Evolutionary conservation across 2,888 invertebrate genomes (phyloP).

Genomic region (Cepaea hortensis): DNA sequence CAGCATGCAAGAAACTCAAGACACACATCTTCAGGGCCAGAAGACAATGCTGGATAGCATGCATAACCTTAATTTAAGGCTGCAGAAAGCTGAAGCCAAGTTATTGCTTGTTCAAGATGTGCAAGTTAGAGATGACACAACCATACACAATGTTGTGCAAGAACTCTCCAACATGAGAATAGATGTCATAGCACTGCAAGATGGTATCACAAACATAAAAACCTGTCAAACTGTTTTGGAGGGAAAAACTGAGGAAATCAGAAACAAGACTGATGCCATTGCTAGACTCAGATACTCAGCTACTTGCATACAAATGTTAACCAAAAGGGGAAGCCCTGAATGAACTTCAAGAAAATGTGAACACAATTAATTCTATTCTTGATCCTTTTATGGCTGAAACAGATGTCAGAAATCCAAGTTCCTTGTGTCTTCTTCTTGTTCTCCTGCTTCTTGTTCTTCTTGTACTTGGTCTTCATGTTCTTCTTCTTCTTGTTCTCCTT

Average conservation of each 20-base stretch:
- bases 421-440: too few relatives aligned
- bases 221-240: background rate
- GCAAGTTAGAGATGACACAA: background rate
- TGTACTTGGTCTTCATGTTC: too few relatives aligned
- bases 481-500: too few relatives aligned
- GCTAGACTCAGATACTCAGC: conserved; percentile 21
- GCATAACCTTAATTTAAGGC: background rate
- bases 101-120: conserved; percentile 22
- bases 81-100: conserved; percentile 28
- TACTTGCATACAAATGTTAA: conserved; percentile 18
- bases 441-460: too few relatives aligned
- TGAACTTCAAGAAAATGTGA: conserved; percentile 20
- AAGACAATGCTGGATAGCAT: background rate
- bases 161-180: background rate
- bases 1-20: conserved; percentile 11
- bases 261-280: background rate
- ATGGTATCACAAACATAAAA: background rate
- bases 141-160: background rate
- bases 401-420: too few relatives aligned
- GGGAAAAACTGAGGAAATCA: background rate
- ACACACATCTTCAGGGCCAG: background rate
- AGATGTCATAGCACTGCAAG: conserved; percentile 2
- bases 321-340: conserved; percentile 14
- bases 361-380: background rate
- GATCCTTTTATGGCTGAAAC: background rate